Percentiles rank a stretch among this genome's conserved stretches.
These are phyloP conservation scores for Apocrypta bakeri DNA, from an alignment of 1,140 invertebrate species.

Conservation along the genomic window DNA sequence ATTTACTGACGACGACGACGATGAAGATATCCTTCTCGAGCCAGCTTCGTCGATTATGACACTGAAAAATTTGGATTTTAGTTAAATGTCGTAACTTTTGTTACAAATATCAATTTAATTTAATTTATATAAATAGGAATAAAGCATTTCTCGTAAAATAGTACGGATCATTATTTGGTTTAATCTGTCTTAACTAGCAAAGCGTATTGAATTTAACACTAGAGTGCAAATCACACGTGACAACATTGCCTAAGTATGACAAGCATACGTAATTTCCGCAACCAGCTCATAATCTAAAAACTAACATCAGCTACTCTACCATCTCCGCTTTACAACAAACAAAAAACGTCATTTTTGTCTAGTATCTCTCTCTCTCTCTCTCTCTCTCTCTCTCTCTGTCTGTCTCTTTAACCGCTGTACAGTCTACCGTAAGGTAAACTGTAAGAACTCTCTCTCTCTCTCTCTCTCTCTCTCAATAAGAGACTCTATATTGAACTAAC, in stretches of 20 bases:
- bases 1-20: not conserved
- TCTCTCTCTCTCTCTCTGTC: not conserved
- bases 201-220: not conserved
- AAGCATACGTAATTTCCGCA: not conserved
- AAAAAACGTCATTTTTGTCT: constrained; percentile 23
- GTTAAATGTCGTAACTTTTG: not conserved
- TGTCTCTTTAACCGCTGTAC: not conserved
- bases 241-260: not conserved
- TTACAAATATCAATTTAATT: not conserved
- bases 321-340: not conserved
- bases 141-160: too few relatives aligned
- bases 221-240: not conserved
- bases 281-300: not conserved
- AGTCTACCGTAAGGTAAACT: constrained; percentile 37
- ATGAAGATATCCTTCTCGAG: not conserved
- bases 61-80: not conserved
- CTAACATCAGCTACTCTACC: not conserved
- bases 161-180: too few relatives aligned
- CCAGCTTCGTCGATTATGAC: constrained; percentile 31
- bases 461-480: not conserved
- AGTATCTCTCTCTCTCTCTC: not conserved
- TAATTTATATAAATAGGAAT: too few relatives aligned
- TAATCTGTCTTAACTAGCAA: too few relatives aligned
- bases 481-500: constrained; percentile 43
- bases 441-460: too few relatives aligned